Conservation (phyloP, 2,888 invertebrate genomes). For the Lobophora halterata region DNA sequence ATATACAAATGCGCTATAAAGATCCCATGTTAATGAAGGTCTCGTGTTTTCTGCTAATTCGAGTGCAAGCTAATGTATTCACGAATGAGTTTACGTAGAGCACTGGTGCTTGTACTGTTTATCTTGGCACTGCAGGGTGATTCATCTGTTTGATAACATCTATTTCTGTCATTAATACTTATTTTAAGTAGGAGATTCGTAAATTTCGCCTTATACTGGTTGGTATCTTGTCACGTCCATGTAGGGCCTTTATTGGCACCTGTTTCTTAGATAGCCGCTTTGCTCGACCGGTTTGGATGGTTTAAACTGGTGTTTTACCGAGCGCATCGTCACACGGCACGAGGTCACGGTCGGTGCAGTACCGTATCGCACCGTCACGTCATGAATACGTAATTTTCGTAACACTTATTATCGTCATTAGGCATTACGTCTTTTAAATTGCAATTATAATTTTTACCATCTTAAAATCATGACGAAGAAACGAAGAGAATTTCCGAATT, state of each 20-base stretch:
- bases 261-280: constrained; percentile 15
- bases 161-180: constrained; percentile 62
- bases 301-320: constrained; percentile 9
- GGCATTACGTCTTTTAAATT: constrained; percentile 27
- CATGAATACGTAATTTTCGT: constrained; percentile 36
- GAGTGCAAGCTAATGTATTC: constrained; percentile 33
- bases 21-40: constrained; percentile 33
- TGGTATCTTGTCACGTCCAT: constrained; percentile 58
- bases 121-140: constrained; percentile 46
- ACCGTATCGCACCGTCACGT: constrained; percentile 22
- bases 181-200: constrained; percentile 56
- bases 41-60: constrained; percentile 41
- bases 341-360: constrained; percentile 26
- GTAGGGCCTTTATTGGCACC: constrained; percentile 50
- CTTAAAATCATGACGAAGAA: too few species aligned
- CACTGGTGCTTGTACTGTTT: constrained; percentile 46
- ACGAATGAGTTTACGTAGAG: constrained; percentile 49
- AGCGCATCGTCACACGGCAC: constrained; percentile 28
- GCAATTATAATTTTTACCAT: constrained; percentile 22
- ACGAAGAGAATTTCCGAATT: too few species aligned
- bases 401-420: constrained; percentile 29
- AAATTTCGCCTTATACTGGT: constrained; percentile 57
- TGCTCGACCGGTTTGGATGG: constrained; percentile 43
- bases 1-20: constrained; percentile 31
- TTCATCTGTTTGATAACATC: constrained; percentile 62